These are phyloP conservation scores for Platyrinchus mystaceus DNA, from an alignment of 2,797 vertebrate species.

Conservation along the genomic window DNA sequence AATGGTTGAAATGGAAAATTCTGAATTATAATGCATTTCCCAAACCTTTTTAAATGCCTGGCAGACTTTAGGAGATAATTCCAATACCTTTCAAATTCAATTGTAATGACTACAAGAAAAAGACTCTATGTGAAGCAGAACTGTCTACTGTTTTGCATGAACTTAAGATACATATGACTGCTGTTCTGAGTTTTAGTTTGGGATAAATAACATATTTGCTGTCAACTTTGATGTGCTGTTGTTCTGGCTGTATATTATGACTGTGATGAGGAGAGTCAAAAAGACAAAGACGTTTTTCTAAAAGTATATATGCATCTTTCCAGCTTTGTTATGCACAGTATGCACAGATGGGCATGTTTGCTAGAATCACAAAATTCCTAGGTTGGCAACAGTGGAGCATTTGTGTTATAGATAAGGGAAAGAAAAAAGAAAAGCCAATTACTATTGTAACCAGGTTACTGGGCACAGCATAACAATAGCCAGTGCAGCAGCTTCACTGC, in stretches of 20 bases:
- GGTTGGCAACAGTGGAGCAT: background rate
- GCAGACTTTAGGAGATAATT: background rate
- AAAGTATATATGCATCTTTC: background rate
- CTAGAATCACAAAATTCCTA: slow-evolving; percentile 9
- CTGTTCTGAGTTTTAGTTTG: background rate
- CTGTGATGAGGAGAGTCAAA: background rate
- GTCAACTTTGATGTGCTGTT: background rate
- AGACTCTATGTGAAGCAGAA: background rate
- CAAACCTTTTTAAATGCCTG: background rate
- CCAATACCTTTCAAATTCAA: background rate
- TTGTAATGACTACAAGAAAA: background rate
- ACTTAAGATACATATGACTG: background rate
- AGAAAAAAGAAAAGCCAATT: background rate
- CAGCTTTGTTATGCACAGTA: background rate
- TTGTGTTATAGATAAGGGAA: slow-evolving; percentile 12
- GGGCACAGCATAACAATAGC: background rate
- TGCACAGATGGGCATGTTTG: background rate
- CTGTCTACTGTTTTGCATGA: background rate
- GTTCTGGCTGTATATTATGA: background rate
- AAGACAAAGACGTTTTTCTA: background rate
- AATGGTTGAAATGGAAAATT: background rate
- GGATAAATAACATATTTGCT: background rate
- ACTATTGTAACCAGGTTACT: background rate
- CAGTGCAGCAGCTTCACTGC: background rate
- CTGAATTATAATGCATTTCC: background rate